These are phyloP conservation scores for Fragum whitleyi DNA, from an alignment of 2,888 invertebrate genomes.

Conservation along the genomic window DNA sequence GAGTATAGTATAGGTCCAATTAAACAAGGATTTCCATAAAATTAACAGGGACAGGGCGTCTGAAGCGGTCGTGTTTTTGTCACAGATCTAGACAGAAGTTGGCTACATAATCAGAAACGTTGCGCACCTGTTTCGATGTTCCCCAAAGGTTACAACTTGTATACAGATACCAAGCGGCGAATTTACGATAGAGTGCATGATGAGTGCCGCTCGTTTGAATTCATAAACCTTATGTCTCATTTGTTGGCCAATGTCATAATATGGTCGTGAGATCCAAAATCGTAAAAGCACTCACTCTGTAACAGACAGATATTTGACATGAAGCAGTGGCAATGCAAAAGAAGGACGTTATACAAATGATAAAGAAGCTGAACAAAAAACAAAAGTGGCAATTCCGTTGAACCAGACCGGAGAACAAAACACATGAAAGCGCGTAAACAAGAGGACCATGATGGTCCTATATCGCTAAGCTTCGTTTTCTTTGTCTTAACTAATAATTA, in stretches of 20 bases:
- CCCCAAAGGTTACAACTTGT: constrained; percentile 39
- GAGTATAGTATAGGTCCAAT: background rate
- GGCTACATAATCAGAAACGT: background rate
- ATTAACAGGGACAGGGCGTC: constrained; percentile 11
- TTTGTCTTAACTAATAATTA: too few species aligned
- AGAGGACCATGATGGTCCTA: too few species aligned
- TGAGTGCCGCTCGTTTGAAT: constrained; percentile 17
- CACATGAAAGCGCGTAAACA: background rate
- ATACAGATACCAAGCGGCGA: constrained; percentile 14
- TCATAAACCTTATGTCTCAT: constrained; percentile 30
- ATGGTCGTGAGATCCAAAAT: constrained; percentile 25
- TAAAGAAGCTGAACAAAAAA: constrained; percentile 30
- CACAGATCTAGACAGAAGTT: constrained; percentile 28
- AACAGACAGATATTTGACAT: constrained; percentile 47
- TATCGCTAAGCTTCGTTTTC: too few species aligned
- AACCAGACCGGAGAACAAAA: background rate
- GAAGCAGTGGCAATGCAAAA: constrained; percentile 24
- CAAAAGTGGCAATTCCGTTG: background rate
- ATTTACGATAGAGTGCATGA: constrained; percentile 25
- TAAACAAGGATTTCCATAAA: background rate
- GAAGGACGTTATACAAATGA: constrained; percentile 14
- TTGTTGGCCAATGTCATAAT: constrained; percentile 45
- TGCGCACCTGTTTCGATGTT: constrained; percentile 30
- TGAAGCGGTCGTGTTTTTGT: constrained; percentile 31
- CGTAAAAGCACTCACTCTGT: constrained; percentile 26